Percentiles rank a stretch among this genome's conserved stretches.
phyloP scores from a whole-genome alignment of 2,888 invertebrate genomes.

The Mythimna impura region DNA sequence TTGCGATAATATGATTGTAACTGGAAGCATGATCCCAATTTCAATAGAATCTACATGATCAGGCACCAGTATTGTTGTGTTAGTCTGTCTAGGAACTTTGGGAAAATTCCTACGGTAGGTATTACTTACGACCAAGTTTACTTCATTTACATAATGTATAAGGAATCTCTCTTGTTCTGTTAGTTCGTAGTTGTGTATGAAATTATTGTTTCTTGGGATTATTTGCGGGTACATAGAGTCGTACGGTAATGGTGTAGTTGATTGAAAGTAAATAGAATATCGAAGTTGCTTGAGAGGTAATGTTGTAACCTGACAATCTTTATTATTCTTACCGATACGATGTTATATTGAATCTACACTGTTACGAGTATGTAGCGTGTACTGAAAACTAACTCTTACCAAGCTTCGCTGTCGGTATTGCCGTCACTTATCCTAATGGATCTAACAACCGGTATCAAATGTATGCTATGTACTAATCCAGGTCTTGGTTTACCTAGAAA shows the following conservation, averaged over 20 bases:
- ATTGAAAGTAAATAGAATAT: neutral
- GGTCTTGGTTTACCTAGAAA: neutral
- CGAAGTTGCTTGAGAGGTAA: neutral
- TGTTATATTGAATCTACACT: neutral
- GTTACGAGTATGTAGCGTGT: neutral
- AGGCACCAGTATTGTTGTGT: conserved; percentile 15
- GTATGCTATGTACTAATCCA: neutral
- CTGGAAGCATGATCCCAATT: neutral
- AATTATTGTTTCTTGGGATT: conserved; percentile 8
- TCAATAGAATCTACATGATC: conserved; percentile 24
- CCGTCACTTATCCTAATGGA: neutral
- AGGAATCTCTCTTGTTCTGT: conserved; percentile 16
- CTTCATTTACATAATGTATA: conserved; percentile 38
- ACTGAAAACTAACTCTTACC: neutral
- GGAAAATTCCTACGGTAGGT: conserved; percentile 11
- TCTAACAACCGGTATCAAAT: too few species aligned
- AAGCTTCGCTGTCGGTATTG: neutral
- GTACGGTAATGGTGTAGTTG: neutral
- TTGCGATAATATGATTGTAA: conserved; percentile 1
- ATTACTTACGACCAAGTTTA: conserved; percentile 30
- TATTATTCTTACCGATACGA: neutral
- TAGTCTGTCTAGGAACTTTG: conserved; percentile 32
- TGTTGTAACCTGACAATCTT: neutral
- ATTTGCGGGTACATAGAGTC: neutral
- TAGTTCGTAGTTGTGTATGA: neutral